A percentile compares a stretch with the other conserved stretches of the same genome.
These are phyloP conservation scores for Antedon mediterranea DNA, from an alignment of 53 echinoderm and acorn worm genomes.

Conservation along the genomic window DNA sequence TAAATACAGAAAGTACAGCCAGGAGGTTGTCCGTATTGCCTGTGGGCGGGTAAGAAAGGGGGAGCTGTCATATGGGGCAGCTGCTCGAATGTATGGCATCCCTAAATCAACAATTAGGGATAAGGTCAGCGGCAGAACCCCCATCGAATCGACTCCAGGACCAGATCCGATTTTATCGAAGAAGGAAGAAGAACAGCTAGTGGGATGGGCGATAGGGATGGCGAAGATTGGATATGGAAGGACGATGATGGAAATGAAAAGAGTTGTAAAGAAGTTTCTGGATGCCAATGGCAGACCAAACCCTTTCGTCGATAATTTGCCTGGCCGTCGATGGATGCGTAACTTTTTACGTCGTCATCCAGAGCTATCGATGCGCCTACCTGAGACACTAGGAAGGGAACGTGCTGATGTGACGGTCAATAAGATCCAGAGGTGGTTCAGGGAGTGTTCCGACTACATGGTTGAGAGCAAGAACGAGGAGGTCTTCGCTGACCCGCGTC, in stretches of 20 bases:
- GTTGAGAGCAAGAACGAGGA: too few species aligned
- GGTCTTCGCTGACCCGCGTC: too few species aligned
- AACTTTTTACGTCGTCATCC: slow-evolving; percentile 16
- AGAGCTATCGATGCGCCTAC: slow-evolving; percentile 5
- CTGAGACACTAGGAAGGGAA: slow-evolving; percentile 25
- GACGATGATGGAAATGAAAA: slow-evolving; percentile 8
- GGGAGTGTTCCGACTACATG: slow-evolving; percentile 4
- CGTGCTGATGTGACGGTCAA: slow-evolving; percentile 19
- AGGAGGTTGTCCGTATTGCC: too few species aligned
- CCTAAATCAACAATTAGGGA: slow-evolving; percentile 1
- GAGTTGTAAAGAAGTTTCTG: background rate
- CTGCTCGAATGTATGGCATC: too few species aligned
- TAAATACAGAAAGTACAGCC: too few species aligned
- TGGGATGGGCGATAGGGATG: slow-evolving; percentile 14
- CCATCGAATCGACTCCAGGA: slow-evolving; percentile 13
- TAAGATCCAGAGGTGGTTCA: slow-evolving; percentile 24
- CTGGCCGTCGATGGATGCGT: slow-evolving; percentile 13
- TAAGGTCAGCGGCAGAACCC: slow-evolving; percentile 13
- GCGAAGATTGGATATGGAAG: slow-evolving; percentile 19
- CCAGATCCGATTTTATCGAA: slow-evolving; percentile 17
- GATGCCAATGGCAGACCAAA: slow-evolving; percentile 7
- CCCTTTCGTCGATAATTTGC: slow-evolving; percentile 18
- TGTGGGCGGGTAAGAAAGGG: too few species aligned
- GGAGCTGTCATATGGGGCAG: too few species aligned
- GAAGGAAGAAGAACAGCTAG: slow-evolving; percentile 6